phyloP scores from a whole-genome alignment of 2,113 vertebrate species.

The Gallinago media region DNA sequence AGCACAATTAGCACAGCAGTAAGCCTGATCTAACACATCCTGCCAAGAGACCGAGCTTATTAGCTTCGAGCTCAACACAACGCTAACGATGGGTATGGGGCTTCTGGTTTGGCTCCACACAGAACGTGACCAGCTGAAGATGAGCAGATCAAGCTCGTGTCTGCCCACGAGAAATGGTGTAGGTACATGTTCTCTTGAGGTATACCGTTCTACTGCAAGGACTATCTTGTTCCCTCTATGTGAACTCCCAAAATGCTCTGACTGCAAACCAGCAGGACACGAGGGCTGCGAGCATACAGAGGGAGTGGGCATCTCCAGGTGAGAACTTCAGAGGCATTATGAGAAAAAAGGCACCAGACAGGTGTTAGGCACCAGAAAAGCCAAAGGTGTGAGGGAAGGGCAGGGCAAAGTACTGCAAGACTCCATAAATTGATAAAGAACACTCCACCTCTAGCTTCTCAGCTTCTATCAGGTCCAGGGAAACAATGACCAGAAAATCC shows the following conservation, averaged over 20 bases:
- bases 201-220: neutral
- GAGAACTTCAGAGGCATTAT: neutral
- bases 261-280: neutral
- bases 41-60: conserved; percentile 59
- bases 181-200: neutral
- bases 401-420: neutral
- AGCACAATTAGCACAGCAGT: conserved; percentile 71
- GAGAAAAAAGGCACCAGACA: neutral
- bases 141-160: neutral
- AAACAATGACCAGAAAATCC: neutral
- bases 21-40: conserved; percentile 63
- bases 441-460: neutral
- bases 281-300: neutral
- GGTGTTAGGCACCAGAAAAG: neutral
- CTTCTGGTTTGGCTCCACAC: conserved; percentile 25
- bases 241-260: neutral
- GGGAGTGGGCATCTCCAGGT: neutral
- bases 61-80: conserved; percentile 21
- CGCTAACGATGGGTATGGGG: neutral
- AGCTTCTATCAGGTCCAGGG: neutral
- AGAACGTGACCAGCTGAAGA: neutral
- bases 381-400: neutral
- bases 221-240: neutral
- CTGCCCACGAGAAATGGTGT: fast-evolving
- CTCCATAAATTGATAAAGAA: neutral